phyloP scores from a whole-genome alignment of 1,140 invertebrate species.

The Diuraphis noxia region DNA sequence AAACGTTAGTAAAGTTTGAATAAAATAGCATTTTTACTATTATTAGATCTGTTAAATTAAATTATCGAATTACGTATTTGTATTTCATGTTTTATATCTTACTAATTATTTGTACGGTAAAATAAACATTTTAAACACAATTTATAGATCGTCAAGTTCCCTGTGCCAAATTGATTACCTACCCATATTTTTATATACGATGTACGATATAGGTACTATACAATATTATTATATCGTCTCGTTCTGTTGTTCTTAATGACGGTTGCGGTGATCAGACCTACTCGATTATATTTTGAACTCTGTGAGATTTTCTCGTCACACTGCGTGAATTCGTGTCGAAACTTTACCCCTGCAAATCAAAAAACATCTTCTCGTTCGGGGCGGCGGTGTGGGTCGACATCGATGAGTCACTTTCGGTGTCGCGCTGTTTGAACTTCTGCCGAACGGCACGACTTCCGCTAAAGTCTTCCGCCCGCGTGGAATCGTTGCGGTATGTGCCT shows the following conservation, averaged over 20 bases:
- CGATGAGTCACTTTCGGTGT: conserved; percentile 8
- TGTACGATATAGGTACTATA: no score
- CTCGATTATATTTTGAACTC: not conserved
- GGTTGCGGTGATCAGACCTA: not conserved
- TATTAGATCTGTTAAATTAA: not conserved
- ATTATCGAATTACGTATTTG: no score
- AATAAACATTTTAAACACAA: not conserved
- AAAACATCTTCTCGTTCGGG: not conserved
- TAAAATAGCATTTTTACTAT: no score
- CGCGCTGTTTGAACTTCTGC: not conserved
- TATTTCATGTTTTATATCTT: not conserved
- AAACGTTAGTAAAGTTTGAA: no score
- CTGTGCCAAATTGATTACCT: not conserved
- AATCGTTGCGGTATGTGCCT: not conserved
- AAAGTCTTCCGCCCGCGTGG: not conserved
- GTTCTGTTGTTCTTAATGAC: not conserved
- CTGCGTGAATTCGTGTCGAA: not conserved
- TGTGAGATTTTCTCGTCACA: not conserved
- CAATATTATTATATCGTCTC: not conserved
- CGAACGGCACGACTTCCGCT: not conserved
- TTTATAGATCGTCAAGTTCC: not conserved
- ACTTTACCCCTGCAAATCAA: conserved; percentile 12
- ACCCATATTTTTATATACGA: no score
- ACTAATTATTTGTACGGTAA: not conserved
- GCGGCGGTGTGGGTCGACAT: not conserved